Evolutionary conservation across 2,888 invertebrate genomes (phyloP).

Genomic region (Pardosa pseudoannulata): DNA sequence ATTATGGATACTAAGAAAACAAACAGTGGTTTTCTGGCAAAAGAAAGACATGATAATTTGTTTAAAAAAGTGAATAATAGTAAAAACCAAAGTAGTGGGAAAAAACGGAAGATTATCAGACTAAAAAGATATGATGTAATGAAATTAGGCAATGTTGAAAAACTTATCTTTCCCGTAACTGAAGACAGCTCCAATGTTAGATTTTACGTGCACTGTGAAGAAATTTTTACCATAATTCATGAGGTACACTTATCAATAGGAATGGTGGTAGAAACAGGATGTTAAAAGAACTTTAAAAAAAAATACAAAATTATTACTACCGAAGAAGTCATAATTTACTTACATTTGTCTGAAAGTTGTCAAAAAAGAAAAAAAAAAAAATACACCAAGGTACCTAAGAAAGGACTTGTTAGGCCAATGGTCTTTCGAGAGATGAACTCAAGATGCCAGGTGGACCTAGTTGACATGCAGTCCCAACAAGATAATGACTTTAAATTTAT

Average conservation of each 20-base stretch:
- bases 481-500: slow-evolving; percentile 8
- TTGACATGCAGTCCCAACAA: slow-evolving; percentile 1
- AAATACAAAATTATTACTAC: slow-evolving; percentile 15
- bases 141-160: too few species aligned
- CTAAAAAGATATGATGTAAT: too few species aligned
- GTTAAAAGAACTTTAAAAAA: background rate
- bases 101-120: too few species aligned
- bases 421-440: background rate
- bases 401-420: slow-evolving; percentile 21
- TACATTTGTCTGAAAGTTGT: slow-evolving; percentile 6
- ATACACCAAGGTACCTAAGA: slow-evolving; percentile 10
- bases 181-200: slow-evolving; percentile 19
- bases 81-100: too few species aligned
- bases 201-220: slow-evolving; percentile 18
- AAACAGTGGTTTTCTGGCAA: too few species aligned
- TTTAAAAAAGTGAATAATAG: too few species aligned
- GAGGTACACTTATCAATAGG: background rate
- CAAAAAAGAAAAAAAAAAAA: too few species aligned
- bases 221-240: slow-evolving; percentile 20
- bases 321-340: slow-evolving; percentile 37
- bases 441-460: background rate
- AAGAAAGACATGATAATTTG: too few species aligned
- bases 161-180: too few species aligned
- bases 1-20: too few species aligned
- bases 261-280: slow-evolving; percentile 2